Evolutionary conservation across 2,888 invertebrate genomes (phyloP), one percentile per base, ranked within the genome.

Genomic region (Cryptus armator): DNA sequence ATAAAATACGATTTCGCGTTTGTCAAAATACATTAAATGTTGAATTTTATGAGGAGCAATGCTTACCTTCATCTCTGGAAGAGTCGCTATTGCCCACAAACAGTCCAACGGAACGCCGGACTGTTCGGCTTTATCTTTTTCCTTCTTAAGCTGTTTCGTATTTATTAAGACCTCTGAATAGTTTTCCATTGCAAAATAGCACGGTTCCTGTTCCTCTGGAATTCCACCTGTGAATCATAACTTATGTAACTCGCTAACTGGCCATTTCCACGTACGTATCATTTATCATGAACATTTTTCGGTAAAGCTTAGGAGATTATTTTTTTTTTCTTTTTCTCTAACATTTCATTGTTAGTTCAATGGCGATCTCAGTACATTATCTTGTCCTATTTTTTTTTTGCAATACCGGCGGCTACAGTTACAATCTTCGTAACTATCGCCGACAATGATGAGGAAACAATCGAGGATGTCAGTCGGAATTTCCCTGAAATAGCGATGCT

Each of bases 41-140:
- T 59, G 32, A 5, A 14, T 14, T 59, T 59, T 0, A 43, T 32
- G 9, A 51, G 24, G 4, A 44, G 37, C 44, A 48, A 48, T 37
- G 44, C 48, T 75, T 89, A 97, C 97, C 95, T 95, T 96, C 95
- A 96, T 96, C 14, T 95, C 95, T 9, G 95, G 94, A 76, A 94
- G 93, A 2, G 97, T 97, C 16, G 94, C 95, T 76, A 97, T 96
- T 81, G 95, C 94, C 97, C 97, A 97, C 92, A 97, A 95, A 92
- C 97, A 97, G 91, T 97, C 97, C 67, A 97, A 93, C 0, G 96
- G 95, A 79, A 96, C 94, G 80, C 95, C 94, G 89, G 95, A 94
- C 71, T 94, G 93, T 79, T 93, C 94, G 10, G 95, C 95, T 86
- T 95, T 94, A 77, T 94, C 94, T 81, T 94, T 93, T 19, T 95